Evolutionary conservation across 2,797 vertebrate genomes (phyloP), one percentile per base, ranked within the genome.

Genomic region (Enteromius fasciolatus): DNA sequence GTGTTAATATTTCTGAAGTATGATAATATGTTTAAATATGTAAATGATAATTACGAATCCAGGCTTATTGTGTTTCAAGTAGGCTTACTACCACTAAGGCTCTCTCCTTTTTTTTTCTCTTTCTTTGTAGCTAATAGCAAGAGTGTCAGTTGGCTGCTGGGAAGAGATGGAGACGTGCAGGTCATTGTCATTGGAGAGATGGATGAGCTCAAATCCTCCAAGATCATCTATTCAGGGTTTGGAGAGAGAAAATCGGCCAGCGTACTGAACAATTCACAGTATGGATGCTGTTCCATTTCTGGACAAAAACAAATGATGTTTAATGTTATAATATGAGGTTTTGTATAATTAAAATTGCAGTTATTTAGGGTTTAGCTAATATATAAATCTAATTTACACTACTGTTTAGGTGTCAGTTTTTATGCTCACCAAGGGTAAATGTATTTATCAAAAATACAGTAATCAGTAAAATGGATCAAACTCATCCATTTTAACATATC

Each of bases 101-200:
- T 17, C 5, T 36, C 25, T 3, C 14, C 17, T 23, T 0, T 59
- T 59, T 31, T 4, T 50, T 3, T 4, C 3, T 61, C 14, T 76
- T 80, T 77, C 82, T 84, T 70, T 80, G n/a, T 90, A 95, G 94
- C 90, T 68, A 92, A 91, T 78, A 85, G 91, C 80, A 95, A 95
- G 87, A 92, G 52, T 50, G 95, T 95, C 66, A 94, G 89, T 88
- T 95, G 94, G 95, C 88, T 93, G 76, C 91, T 93, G 2, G 94
- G 94, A 20, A 89, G 92, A 2, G 94, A 95, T 28, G 95, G 95
- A 84, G 94, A 95, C 10, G 93, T 95, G 59, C 91, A 93, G 0
- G 94, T 94, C 80, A 66, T 90, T 28, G 89, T 94, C 72, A 94
- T 95, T 5, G 94, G 92, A 31, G 95, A 95, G 85, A 78, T 91